These are phyloP conservation scores for Trogon surrucura DNA, from an alignment of 2,113 vertebrate genomes.

Conservation along the genomic window DNA sequence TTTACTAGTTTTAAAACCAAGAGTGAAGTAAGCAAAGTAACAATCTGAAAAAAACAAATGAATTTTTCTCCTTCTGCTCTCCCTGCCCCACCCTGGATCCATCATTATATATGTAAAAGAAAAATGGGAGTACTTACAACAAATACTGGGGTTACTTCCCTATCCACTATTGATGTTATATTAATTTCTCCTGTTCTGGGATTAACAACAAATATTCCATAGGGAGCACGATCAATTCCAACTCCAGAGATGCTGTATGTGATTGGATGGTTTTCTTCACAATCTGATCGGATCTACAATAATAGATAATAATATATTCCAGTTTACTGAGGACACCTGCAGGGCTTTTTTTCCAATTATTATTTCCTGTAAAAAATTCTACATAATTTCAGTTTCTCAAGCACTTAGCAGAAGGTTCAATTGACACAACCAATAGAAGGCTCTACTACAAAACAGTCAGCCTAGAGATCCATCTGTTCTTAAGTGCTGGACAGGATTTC, in stretches of 20 bases:
- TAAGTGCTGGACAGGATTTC: not conserved
- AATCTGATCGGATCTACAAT: slow-evolving; percentile 90
- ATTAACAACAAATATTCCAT: slow-evolving; percentile 78
- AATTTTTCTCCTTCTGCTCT: not conserved
- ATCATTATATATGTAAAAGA: not conserved
- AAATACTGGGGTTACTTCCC: slow-evolving; percentile 83
- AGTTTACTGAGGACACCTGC: not conserved
- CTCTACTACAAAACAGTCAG: not conserved
- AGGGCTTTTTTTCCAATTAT: not conserved
- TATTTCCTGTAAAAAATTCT: not conserved
- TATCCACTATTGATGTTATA: slow-evolving; percentile 83
- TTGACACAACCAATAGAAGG: not conserved
- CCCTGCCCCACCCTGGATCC: not conserved
- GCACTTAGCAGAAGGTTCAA: not conserved
- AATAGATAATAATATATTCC: not conserved
- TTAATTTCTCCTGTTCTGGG: slow-evolving; percentile 79
- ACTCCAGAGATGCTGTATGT: slow-evolving; percentile 82
- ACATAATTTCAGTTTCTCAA: not conserved
- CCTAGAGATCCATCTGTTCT: not conserved
- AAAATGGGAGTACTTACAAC: slow-evolving; percentile 65
- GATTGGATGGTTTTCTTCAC: slow-evolving; percentile 72
- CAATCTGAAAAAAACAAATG: not conserved
- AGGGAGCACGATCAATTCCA: slow-evolving; percentile 80
- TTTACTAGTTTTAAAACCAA: not conserved
- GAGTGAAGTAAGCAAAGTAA: not conserved